Percentiles rank a stretch among this genome's conserved stretches.
Evolutionary conservation across 37 sponge, comb jelly and placozoan genomes (phyloP).

Genomic region (Halichondria panicea): DNA sequence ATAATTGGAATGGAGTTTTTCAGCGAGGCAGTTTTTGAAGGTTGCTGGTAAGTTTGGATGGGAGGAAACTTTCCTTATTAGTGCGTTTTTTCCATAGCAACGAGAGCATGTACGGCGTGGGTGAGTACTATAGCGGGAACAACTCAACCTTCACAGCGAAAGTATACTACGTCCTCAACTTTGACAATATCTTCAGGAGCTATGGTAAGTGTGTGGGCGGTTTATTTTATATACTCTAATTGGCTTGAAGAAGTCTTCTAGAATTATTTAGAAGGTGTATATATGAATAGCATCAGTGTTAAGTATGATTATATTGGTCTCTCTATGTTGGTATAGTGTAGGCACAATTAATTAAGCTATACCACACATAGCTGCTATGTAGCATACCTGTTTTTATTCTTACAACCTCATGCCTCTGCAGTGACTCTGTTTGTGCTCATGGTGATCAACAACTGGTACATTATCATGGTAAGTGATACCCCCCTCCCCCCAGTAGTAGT

Average conservation of each 20-base stretch:
- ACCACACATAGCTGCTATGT: too few species aligned
- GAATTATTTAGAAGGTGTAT: too few species aligned
- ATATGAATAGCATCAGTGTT: too few species aligned
- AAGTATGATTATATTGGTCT: background rate
- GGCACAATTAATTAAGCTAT: too few species aligned
- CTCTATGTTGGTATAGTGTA: background rate
- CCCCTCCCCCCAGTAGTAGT: background rate
- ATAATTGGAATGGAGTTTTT: constrained; percentile 87
- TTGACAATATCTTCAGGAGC: constrained; percentile 71
- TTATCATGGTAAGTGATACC: constrained; percentile 68
- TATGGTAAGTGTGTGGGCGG: constrained; percentile 67
- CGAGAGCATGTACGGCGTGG: constrained; percentile 35
- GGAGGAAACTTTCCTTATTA: background rate
- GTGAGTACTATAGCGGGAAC: constrained; percentile 22
- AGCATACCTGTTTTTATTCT: constrained; percentile 4
- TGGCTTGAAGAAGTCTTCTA: too few species aligned
- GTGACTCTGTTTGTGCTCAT: constrained; percentile 83
- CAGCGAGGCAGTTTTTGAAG: constrained; percentile 12
- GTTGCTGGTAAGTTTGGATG: constrained; percentile 59
- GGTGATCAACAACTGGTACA: constrained; percentile 90
- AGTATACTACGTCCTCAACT: constrained; percentile 74
- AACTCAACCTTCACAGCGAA: background rate
- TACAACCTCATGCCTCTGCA: background rate
- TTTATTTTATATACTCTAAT: too few species aligned
- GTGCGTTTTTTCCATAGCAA: constrained; percentile 7